A percentile compares a stretch with the other conserved stretches of the same genome.
phyloP scores from a whole-genome alignment of 2,113 vertebrate genomes.

The Tylochromis polylepis region DNA sequence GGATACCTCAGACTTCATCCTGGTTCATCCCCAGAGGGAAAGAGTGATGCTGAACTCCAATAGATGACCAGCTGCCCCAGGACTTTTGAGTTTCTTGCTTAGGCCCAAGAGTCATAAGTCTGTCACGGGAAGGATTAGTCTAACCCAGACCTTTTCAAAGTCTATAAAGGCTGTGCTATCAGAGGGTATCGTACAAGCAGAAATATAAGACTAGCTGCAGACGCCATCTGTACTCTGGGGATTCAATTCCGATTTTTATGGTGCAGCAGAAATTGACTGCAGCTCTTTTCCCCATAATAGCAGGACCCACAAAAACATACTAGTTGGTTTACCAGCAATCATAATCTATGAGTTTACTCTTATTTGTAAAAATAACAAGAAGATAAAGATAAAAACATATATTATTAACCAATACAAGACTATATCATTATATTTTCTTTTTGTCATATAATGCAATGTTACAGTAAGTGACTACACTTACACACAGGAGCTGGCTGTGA shows the following conservation, averaged over 20 bases:
- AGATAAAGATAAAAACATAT: not conserved
- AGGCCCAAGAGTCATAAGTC: constrained; percentile 37
- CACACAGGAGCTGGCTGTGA: not conserved
- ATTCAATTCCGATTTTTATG: constrained; percentile 38
- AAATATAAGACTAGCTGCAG: constrained; percentile 34
- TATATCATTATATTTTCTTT: not conserved
- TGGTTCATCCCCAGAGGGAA: not conserved
- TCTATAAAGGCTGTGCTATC: constrained; percentile 45
- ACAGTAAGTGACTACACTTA: not conserved
- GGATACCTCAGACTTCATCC: constrained; percentile 17
- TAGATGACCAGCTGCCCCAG: constrained; percentile 33
- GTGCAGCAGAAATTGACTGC: constrained; percentile 13
- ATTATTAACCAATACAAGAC: not conserved
- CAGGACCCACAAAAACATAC: not conserved
- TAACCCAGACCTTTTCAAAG: constrained; percentile 32
- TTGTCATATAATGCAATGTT: not conserved
- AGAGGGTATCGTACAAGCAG: constrained; percentile 40
- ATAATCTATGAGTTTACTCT: not conserved
- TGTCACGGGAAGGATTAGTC: constrained; percentile 40
- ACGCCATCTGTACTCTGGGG: constrained; percentile 28
- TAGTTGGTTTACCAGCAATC: not conserved
- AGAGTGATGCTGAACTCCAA: not conserved
- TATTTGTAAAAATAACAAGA: not conserved
- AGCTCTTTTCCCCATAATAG: constrained; percentile 4
- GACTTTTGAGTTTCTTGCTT: constrained; percentile 19